phyloP scores from a whole-genome alignment of 2,888 invertebrate genomes.

The Phortica magna region DNA sequence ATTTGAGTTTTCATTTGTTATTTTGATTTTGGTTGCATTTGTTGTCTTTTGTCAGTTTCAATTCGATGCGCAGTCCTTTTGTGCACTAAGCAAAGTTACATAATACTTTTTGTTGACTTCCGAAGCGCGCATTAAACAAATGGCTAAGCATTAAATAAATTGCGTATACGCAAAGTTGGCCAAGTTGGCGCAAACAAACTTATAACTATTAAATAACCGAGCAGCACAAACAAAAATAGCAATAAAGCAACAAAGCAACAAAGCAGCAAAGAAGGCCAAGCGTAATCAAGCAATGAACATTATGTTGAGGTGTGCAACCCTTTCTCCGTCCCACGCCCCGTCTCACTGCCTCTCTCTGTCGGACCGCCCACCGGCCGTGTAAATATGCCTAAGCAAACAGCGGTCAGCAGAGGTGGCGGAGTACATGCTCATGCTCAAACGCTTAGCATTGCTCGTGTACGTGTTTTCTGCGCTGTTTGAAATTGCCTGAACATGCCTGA shows the following conservation, averaged over 20 bases:
- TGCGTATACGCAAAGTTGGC: neutral
- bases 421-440: too few species aligned
- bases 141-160: neutral
- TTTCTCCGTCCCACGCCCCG: too few species aligned
- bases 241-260: neutral
- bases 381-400: too few species aligned
- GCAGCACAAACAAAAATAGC: neutral
- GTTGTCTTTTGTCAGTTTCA: neutral
- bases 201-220: constrained; percentile 8
- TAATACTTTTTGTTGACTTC: neutral
- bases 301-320: too few species aligned
- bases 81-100: neutral
- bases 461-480: too few species aligned
- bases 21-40: neutral
- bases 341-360: too few species aligned
- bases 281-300: neutral
- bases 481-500: too few species aligned
- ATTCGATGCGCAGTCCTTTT: neutral
- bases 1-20: neutral
- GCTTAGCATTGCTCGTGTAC: too few species aligned
- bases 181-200: neutral
- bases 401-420: too few species aligned
- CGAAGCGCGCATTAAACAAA: neutral
- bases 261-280: neutral
- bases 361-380: too few species aligned